Base-by-base conservation (phyloP, 2,888 invertebrate species). In the Amphipyra berbera region DNA sequence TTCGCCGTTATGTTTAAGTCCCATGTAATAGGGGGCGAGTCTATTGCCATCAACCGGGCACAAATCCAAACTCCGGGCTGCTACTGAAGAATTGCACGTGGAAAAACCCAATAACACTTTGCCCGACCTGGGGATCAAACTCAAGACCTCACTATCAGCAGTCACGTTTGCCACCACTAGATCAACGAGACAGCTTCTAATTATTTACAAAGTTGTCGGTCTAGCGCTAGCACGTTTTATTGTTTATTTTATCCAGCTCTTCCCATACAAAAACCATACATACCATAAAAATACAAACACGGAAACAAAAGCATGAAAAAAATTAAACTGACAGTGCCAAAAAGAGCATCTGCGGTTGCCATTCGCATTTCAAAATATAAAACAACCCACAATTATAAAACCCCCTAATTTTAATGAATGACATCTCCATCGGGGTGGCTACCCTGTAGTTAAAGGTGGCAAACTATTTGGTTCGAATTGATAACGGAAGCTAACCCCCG, bases 371-470 rank as follows among this genome's bases (percentile, higher is more conserved):
- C 58, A 68, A 71, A n/a, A 62, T 38, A 61, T 61, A 21, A 30
- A 59, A 60, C 49, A 73, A 68, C 62, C 63, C 14, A 57, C 66
- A 73, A 77, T 79, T 74, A 75, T 70, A 63, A 66, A 46, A 42
- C 44, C 38, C 57, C 66, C 68, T 72, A 75, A 81, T 81, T 80
- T 76, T 71, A 76, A 75, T 73, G 65, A 83, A 84, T 80, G 82
- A 84, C 81, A 81, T 76, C 82, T 86, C 76, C 77, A 82, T 82
- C 68, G 61, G 69, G 53, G 49, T 57, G 37, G 73, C 61, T 69
- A 87, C 87, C 86, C 89, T 82, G 82, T 82, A 79, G 81, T 89
- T 88, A 83, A 59, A 86, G 84, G 88, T 89, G 86, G 87, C 81
- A 77, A 88, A 88, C 83, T 84, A 82, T 88, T 85, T 79, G 68